Base-by-base conservation (phyloP, 1,140 invertebrate species). In the Drosophila littoralis region DNA sequence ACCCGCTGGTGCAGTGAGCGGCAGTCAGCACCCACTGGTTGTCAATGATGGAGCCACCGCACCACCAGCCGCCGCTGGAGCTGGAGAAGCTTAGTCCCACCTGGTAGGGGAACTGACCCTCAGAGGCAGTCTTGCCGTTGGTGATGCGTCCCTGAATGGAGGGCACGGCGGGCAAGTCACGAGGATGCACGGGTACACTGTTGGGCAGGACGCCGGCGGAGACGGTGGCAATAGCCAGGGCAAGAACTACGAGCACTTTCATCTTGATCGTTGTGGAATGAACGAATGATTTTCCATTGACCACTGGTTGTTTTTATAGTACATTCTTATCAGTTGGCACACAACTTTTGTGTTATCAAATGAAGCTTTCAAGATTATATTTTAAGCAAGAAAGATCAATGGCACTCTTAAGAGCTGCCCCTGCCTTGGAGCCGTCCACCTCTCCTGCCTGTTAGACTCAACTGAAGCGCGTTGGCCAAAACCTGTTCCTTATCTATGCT, bases 1-100 rank as follows among this genome's bases (percentile, higher is more conserved):
- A 84, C 80, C 81, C 69, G 48, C 13, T 48, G 43, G 72, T 75
- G 75, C 95, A 95, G 76, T 96, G 95, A 17, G 94, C 95, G 17
- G 95, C 94, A 8, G 94, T 94, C 32, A 95, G 68, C 2, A 95
- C 83, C 93, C 93, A 94, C 2, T 91, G 15, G 52, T 90, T 76
- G 71, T 81, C 91, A 35, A 95, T 93, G 51, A 95, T 74, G 50
- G 94, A 94, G 9, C 94, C 95, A 12, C 95, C 95, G 84, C 95
- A 96, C 79, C 91, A 93, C 81, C 86, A 75, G 81, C 91, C 77
- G 12, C 73, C 69, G 10, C 90, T 91, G 22, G 33, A 3, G n/a
- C 79, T 91, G 35, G 78, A 71, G 73, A 94, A 89, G 35, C 69
- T 79, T 7, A 94, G 84, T 9, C 91, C 92, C 10, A 92, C 93